Percentiles rank a stretch among this genome's conserved stretches.
These are phyloP conservation scores for Hartigia nigra DNA, from an alignment of 2,888 invertebrate genomes.

Conservation along the genomic window DNA sequence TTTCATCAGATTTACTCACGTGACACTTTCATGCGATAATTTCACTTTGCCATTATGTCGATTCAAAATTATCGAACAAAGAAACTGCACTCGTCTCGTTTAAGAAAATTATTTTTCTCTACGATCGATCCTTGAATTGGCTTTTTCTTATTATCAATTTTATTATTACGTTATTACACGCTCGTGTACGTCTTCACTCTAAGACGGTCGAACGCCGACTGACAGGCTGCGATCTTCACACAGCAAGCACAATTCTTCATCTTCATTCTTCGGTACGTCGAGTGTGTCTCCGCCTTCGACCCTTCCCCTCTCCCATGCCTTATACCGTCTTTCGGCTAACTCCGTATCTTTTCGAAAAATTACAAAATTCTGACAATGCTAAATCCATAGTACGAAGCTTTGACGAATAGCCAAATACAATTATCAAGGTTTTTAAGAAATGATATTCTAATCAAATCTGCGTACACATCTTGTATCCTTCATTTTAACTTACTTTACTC, in stretches of 20 bases:
- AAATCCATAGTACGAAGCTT: neutral
- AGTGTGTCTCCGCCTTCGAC: neutral
- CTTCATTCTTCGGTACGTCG: constrained; percentile 55
- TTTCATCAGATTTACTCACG: neutral
- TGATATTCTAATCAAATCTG: neutral
- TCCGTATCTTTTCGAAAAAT: neutral
- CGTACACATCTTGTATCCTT: neutral
- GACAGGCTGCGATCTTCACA: constrained; percentile 60
- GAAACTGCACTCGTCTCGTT: neutral
- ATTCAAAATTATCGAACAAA: neutral
- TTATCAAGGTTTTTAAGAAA: neutral
- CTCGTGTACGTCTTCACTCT: constrained; percentile 47
- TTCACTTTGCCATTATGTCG: neutral
- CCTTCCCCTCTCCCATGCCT: neutral
- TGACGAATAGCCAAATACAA: neutral
- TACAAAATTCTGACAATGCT: neutral
- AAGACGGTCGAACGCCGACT: constrained; percentile 64
- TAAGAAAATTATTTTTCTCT: neutral
- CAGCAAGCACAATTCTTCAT: constrained; percentile 58
- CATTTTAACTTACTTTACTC: neutral
- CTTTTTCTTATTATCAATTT: constrained; percentile 10
- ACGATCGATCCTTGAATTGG: neutral
- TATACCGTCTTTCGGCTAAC: neutral
- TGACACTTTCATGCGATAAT: neutral
- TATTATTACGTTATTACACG: constrained; percentile 11